Base-by-base conservation (phyloP, 2,888 invertebrate species). In the Rhaphigaster nebulosa region DNA sequence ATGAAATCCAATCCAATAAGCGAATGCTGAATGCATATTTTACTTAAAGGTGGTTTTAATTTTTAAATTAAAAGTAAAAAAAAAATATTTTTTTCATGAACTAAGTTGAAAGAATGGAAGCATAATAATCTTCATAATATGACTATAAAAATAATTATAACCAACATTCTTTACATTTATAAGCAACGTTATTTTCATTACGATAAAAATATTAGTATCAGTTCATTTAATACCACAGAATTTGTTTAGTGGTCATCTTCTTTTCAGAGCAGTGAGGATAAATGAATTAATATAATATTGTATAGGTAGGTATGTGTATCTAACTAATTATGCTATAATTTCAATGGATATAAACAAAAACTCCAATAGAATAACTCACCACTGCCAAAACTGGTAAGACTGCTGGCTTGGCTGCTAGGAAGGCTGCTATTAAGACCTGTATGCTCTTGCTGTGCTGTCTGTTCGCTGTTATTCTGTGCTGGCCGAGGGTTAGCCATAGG, bases 401-500 rank as follows among this genome's bases (percentile, higher is more conserved):
- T 96, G 93, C 96, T 96, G 92, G 96, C 96, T 92, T 94, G 94
- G 92, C 94, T 93, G 93, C 94, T 94, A 38, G 92, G 92, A 70
- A 93, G 92, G 52, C 93, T 92, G 13, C 92, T 92, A 41, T 95
- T 15, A 94, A 94, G 60, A 94, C 93, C 56, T 20, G 89, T 91
- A 20, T 94, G 93, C 88, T 92, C 94, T 94, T n/a, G 93, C 93
- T 90, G 94, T 92, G 92, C 94, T 94, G 93, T 94, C 94, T 94
- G 94, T 89, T 94, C 94, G 56, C 94, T 93, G 65, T 94, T 92
- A 92, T 93, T 94, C 91, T 93, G 94, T 3, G 94, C 94, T 89
- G 95, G 95, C 93, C 96, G 95, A 8, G 96, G 96, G 93, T 96
- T 96, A 18, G 96, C 96, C 96, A 96, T 96, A 26, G 97, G 96